Evolutionary conservation across 1,140 invertebrate species (phyloP).

Genomic region (Helicoverpa armigera): DNA sequence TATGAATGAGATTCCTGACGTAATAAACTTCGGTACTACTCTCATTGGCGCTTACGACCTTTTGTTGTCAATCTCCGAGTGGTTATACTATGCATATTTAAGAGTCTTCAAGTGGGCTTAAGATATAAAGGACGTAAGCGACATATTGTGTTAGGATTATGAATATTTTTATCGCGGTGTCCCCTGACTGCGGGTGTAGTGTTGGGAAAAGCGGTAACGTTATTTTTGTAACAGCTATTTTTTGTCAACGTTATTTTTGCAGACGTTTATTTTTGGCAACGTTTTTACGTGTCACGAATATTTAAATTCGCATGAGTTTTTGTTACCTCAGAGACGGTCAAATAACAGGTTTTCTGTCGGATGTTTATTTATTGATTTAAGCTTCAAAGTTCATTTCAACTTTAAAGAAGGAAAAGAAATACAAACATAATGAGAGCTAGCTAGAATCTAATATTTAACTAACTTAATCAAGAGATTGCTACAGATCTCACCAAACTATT

Average conservation of each 20-base stretch:
- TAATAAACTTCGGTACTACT: background rate
- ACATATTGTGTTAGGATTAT: background rate
- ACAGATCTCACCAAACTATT: no score
- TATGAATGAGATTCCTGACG: constrained; percentile 21
- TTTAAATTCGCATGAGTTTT: no score
- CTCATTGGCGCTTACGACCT: background rate
- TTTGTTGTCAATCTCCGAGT: background rate
- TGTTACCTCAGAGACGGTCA: no score
- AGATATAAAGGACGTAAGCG: background rate
- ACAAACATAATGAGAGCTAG: no score
- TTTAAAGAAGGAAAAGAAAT: no score
- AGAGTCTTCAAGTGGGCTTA: no score
- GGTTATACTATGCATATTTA: background rate
- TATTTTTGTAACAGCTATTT: background rate
- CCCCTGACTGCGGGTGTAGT: background rate
- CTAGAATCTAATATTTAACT: no score
- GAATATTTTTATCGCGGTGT: constrained; percentile 17
- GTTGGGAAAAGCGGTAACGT: background rate
- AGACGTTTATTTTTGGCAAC: background rate
- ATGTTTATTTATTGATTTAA: no score
- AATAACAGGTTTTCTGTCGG: no score
- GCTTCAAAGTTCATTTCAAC: no score
- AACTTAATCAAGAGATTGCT: no score
- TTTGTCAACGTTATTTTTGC: background rate
- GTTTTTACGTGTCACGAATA: no score